These are phyloP conservation scores for Perodicticus potto DNA, from an alignment of 2,797 vertebrate species.

Conservation along the genomic window DNA sequence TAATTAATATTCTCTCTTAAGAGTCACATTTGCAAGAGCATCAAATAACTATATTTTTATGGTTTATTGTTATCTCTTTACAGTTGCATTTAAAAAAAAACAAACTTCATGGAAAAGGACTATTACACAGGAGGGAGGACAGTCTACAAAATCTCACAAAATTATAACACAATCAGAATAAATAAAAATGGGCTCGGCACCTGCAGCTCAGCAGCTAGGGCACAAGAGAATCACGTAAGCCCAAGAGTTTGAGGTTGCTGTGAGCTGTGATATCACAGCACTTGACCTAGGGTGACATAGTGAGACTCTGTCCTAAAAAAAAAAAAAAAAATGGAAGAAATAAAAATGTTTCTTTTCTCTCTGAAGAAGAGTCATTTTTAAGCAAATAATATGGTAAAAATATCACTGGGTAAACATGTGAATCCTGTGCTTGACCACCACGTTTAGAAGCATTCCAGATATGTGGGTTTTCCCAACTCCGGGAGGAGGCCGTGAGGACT, in stretches of 20 bases:
- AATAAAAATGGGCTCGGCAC: background rate
- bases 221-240: too few relatives aligned
- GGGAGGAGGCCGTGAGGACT: background rate
- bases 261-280: too few relatives aligned
- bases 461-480: fast-evolving
- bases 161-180: background rate
- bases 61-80: background rate
- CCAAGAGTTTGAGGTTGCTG: too few relatives aligned
- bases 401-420: background rate
- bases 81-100: background rate
- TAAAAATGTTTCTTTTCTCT: background rate
- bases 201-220: too few relatives aligned
- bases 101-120: background rate
- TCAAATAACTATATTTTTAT: background rate
- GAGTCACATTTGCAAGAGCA: background rate
- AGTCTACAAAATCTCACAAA: background rate
- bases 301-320: too few relatives aligned
- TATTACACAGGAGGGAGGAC: background rate
- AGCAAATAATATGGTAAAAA: constrained; percentile 12
- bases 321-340: too few relatives aligned
- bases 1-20: background rate
- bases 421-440: background rate
- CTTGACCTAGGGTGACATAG: too few relatives aligned
- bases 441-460: background rate
- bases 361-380: background rate